Conservation (phyloP, 2,797 vertebrate genomes). For the Dendrocincla fuliginosa region DNA sequence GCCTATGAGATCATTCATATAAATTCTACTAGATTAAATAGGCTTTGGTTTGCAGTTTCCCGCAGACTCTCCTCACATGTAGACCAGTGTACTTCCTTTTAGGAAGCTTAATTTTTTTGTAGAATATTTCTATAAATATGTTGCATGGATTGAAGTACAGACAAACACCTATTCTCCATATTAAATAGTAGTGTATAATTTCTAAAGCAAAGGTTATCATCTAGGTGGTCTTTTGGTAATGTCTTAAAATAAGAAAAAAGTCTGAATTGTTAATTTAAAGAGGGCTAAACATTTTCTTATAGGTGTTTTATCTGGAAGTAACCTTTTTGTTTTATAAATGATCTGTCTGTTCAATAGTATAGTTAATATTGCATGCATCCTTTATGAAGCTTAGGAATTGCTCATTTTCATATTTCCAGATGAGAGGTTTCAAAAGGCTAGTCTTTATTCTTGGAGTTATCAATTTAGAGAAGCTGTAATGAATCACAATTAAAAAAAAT, state of each 20-base stretch:
- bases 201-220: slow-evolving; percentile 53
- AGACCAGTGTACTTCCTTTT: slow-evolving; percentile 43
- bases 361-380: slow-evolving; percentile 28
- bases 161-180: slow-evolving; percentile 43
- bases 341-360: slow-evolving; percentile 40
- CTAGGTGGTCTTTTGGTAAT: slow-evolving; percentile 17
- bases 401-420: slow-evolving; percentile 53
- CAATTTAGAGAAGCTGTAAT: neutral
- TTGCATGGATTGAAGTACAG: slow-evolving; percentile 16
- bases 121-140: slow-evolving; percentile 47
- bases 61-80: neutral
- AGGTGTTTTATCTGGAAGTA: slow-evolving; percentile 54
- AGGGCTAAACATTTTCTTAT: slow-evolving; percentile 42
- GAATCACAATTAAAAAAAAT: slow-evolving; percentile 43
- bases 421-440: slow-evolving; percentile 49
- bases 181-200: slow-evolving; percentile 25
- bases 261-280: slow-evolving; percentile 48
- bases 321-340: slow-evolving; percentile 45
- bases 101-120: slow-evolving; percentile 49
- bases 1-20: slow-evolving; percentile 56
- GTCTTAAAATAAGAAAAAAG: slow-evolving; percentile 27
- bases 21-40: slow-evolving; percentile 46
- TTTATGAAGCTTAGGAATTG: slow-evolving; percentile 37
- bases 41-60: slow-evolving; percentile 3
- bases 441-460: slow-evolving; percentile 14